Percentiles rank a stretch among this genome's conserved stretches.
These are phyloP conservation scores for Astropecten irregularis DNA, from an alignment of 53 echinoderm and acorn worm species.

Conservation along the genomic window DNA sequence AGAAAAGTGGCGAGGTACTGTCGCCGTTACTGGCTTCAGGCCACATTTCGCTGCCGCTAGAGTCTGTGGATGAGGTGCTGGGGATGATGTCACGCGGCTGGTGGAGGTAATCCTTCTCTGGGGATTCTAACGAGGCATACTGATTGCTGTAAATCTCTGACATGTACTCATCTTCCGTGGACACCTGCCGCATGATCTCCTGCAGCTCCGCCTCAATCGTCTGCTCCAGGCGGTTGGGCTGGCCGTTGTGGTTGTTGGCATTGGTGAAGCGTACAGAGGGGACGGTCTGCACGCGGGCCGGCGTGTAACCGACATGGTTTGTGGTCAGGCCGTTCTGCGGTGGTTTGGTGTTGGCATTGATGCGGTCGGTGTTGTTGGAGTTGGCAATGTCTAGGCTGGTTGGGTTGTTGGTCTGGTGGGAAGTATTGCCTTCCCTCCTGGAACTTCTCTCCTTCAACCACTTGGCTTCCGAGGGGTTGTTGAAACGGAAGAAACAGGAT, in stretches of 20 bases:
- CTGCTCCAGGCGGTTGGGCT: slow-evolving; percentile 65
- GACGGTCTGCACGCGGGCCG: slow-evolving; percentile 44
- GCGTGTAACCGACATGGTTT: slow-evolving; percentile 32
- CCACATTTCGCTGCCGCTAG: slow-evolving; percentile 55
- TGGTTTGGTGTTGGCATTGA: slow-evolving; percentile 19
- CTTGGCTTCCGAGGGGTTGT: slow-evolving; percentile 88
- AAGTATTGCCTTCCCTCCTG: background rate
- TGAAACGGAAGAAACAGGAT: slow-evolving; percentile 89
- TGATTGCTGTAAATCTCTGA: slow-evolving; percentile 73
- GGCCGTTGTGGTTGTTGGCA: slow-evolving; percentile 80
- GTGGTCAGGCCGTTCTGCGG: slow-evolving; percentile 55
- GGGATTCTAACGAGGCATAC: slow-evolving; percentile 66
- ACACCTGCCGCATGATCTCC: slow-evolving; percentile 88
- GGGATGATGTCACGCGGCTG: slow-evolving; percentile 26
- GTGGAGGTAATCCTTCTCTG: slow-evolving; percentile 34
- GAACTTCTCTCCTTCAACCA: slow-evolving; percentile 50
- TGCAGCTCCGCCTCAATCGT: slow-evolving; percentile 79
- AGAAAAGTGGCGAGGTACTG: slow-evolving; percentile 60
- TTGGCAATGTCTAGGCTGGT: slow-evolving; percentile 14
- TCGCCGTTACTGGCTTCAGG: slow-evolving; percentile 15
- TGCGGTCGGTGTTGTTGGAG: slow-evolving; percentile 25
- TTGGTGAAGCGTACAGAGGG: slow-evolving; percentile 58
- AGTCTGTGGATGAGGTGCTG: slow-evolving; percentile 45
- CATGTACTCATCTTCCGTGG: slow-evolving; percentile 71
- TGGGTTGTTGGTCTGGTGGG: background rate